Evolutionary conservation across 1,140 invertebrate species (phyloP), one percentile per base, ranked within the genome.

Genomic region (Neotoxoptera formosana): DNA sequence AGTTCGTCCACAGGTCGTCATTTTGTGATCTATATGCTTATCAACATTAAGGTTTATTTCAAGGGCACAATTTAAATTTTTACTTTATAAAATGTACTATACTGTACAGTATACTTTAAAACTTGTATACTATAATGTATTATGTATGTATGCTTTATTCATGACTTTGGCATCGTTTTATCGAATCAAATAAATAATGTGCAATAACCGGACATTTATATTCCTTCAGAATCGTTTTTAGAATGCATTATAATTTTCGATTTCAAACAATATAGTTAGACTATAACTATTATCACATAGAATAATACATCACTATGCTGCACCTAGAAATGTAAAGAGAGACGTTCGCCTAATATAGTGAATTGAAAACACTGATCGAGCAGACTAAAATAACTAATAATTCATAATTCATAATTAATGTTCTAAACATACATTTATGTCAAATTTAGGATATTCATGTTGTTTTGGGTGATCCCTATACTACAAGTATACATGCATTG

Each of bases 401-500:
- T 30, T 45, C 11, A 84, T 21, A 48, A 87, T 25, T 51, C 2
- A 48, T 88, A 0, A 41, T 11, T 17, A n/a, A 88, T 48, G 1
- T 88, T 67, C 51, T 20, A 17, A 45, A 20, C 53, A 51, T 88
- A 47, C 41, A 47, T 47, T 30, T 3, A 25, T 86, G 1, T 86
- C 4, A 86, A 76, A 48, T 93, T 84, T 53, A 93, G 91, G 81
- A 53, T 93, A n/a, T 36, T 51, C n/a, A 25, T 93, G 7, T 53
- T 93, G 14, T 3, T 93, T 41, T 86, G 76, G 9, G 17, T 93
- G 9, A 48, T 93, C 17, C 91, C 91, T n/a, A 21, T n/a, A 86
- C 47, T 93, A 45, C 47, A 93, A 93, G 48, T 84, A 11, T 36
- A 45, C 36, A 45, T 93, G 23, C 81, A 84, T 45, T 93, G 91